Conservation (phyloP, 2,113 vertebrate species). For the Riparia riparia region DNA sequence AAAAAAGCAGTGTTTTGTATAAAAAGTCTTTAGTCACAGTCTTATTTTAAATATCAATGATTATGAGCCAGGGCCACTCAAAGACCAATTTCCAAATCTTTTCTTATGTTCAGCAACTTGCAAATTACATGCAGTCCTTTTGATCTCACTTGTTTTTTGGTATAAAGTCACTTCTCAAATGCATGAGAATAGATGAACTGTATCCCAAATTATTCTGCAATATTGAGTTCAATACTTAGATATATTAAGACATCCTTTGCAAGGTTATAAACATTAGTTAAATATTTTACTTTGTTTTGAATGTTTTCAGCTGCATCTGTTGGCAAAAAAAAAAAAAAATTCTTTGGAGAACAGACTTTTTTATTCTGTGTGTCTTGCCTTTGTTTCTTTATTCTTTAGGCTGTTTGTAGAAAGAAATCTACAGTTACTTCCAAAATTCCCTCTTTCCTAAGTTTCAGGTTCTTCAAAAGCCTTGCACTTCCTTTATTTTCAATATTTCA, state of each 20-base stretch:
- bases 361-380: not conserved
- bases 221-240: not conserved
- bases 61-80: not conserved
- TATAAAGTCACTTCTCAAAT: not conserved
- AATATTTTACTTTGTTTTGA: not conserved
- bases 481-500: not conserved
- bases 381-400: not conserved
- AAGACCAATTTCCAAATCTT: not conserved
- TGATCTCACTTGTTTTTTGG: not conserved
- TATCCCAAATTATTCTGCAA: not conserved
- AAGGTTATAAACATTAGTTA: not conserved
- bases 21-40: not conserved
- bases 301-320: not conserved
- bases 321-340: not conserved
- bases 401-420: not conserved
- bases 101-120: not conserved
- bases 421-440: not conserved
- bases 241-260: not conserved
- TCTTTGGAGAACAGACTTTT: not conserved
- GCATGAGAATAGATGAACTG: not conserved
- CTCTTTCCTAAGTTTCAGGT: not conserved
- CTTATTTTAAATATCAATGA: not conserved
- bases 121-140: not conserved
- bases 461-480: not conserved
- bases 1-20: not conserved